Base-by-base conservation (phyloP, 2,888 invertebrate species). In the Ceriagrion tenellum region DNA sequence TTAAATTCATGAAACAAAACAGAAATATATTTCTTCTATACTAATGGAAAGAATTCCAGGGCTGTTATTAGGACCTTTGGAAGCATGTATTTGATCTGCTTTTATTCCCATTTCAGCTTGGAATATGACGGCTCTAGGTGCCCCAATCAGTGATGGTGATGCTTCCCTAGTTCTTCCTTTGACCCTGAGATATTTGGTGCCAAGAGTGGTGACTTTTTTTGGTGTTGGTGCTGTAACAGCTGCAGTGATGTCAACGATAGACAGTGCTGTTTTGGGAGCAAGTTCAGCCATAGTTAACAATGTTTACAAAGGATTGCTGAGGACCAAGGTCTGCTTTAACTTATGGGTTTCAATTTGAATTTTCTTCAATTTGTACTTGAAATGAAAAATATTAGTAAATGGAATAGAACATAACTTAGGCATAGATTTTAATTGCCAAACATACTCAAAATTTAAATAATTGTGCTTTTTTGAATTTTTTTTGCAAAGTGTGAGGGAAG, bases 191-290 rank as follows among this genome's bases (percentile, higher is more conserved):
- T 95, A 95, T 89, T 89, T 95, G 26, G 89, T 95, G 0, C 95
- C 95, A 26, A 55, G 89, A 18, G 63, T 59, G 30, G 95, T 95
- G 10, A 88, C 95, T 55, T 95, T 95, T 47, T 55, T 95, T 47
- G 95, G 95, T 56, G 59, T 95, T 35, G 95, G 95, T 26, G 95
- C 95, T 35, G 95, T 95, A 35, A 95, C 88, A 55, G 95, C 95
- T 18, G 95, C 95, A 56, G 95, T 95, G 40, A 89, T 95, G n/a
- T 95, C 95, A 23, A 89, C 95, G 18, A 95, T 95, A 23, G 95
- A 95, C 88, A 95, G 95, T 88, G 88, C 95, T 30, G 95, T 95
- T 89, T 88, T 95, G n/a, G 95, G 95, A 63, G 81, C 95, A 63
- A 88, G 95, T 63, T 59, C 95, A 56, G 95, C 95, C 47, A 88